Evolutionary conservation across 2,888 invertebrate species (phyloP), one percentile per base, ranked within the genome.

Genomic region (Acanthosoma haemorrhoidale): DNA sequence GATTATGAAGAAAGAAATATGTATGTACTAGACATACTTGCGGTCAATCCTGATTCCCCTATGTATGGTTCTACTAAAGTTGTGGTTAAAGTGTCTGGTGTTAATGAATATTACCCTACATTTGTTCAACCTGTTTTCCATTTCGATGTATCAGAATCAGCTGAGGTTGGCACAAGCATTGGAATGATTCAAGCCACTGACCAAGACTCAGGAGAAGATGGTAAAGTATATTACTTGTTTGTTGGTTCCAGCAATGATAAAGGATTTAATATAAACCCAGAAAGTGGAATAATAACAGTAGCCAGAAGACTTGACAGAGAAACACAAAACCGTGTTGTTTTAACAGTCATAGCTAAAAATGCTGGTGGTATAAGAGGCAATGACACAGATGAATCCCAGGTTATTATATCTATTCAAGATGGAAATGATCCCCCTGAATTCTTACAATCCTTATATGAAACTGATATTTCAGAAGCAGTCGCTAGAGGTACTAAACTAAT

Each of bases 381-480:
- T 78, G 96, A 96, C 77, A 96, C 95, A 0, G 96, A 95, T 78
- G 94, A 94, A 81, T 96, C 96, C 3, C 93, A 94, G 81, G 92
- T 97, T 0, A 91, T 93, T 60, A 90, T 97, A 73, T 90, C 92
- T 0, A 92, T 97, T 73, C 93, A 95, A 81, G 96, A 96, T 79
- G 96, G 96, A 18, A 96, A 96, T 78, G 96, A 96, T 82, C 94
- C 96, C 0, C 96, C 96, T 0, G 92, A 93, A 79, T 97, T 97
- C 79, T 80, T 89, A n/a, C 86, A 89, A 76, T 84, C 84, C 61
- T 79, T 85, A 18, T 96, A 96, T 79, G 89, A 90, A 77, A 86
- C 90, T 0, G 86, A 85, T 72, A 85, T 96, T 21, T 88, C 90
- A 1, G 96, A 97, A 82, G 92, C 90, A 18, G 89, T 89, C 0